Evolutionary conservation across 2,797 vertebrate species (phyloP), one percentile per base, ranked within the genome.

Genomic region (Pangasius sanitwongsei): DNA sequence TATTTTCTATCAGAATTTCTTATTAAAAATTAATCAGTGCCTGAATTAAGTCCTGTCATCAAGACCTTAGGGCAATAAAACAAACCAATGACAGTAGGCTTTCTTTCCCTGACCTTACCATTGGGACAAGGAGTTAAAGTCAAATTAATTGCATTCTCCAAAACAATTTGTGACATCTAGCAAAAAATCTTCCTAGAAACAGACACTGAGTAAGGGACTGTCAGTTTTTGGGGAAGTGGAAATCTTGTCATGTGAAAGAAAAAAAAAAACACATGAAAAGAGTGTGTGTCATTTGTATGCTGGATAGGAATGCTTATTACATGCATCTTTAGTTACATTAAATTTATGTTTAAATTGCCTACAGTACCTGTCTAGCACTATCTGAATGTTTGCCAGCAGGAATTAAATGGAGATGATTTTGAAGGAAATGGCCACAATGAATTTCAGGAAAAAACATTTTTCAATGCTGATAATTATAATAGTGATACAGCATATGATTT

Each of bases 121-220:
- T 0, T 12, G 0, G 28, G 25, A 34, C 16, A 0, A 34, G 67
- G 67, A 70, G 67, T 65, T 34, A 37, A 70, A 37, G 16, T 34
- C 4, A 72, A 70, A 37, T 7, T 41, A 23, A 72, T 25, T 44
- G 20, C 70, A 23, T 44, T 74, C 18, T 74, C 12, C 13, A 69
- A 69, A 65, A 65, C 9, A n/a, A 65, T 65, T 13, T 65, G 23
- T 70, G 67, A 18, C 31, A 8, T 41, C 34, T 72, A 41, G 34
- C 31, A 72, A 72, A 53, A 53, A 1, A 11, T 59, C 7, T 81
- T 4, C 31, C 86, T 81, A 87, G 12, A 86, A 90, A 82, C 83
- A 86, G 87, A 88, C 87, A 61, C 48, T 88, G 87, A 80, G 61
- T 72, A 90, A 86, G 63, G 50, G 44, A 80, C 11, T 31, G 75